A percentile compares a stretch with the other conserved stretches of the same genome.
Evolutionary conservation across 2,113 vertebrate species (phyloP).

Genomic region (human (Homo sapiens)): DNA sequence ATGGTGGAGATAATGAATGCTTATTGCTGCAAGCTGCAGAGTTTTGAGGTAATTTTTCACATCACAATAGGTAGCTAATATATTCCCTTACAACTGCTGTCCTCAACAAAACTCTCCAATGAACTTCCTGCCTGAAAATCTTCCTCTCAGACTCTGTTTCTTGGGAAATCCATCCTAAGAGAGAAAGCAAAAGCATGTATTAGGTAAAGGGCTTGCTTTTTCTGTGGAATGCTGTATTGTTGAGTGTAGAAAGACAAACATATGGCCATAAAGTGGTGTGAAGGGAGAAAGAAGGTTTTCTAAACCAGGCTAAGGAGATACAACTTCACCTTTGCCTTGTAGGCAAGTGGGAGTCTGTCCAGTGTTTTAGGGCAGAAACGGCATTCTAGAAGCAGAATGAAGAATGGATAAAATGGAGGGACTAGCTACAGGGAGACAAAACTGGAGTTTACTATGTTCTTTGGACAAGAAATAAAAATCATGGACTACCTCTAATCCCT

Average conservation of each 20-base stretch:
- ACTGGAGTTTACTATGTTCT: not conserved
- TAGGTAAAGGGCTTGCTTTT: not conserved
- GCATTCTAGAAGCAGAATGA: conserved; percentile 8
- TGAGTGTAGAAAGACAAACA: not conserved
- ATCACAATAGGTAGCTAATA: not conserved
- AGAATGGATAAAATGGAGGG: not conserved
- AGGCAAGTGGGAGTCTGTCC: not conserved
- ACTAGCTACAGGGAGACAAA: not conserved
- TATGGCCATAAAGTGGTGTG: not conserved
- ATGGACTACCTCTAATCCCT: not conserved
- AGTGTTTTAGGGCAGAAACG: not conserved
- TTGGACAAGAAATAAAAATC: not conserved
- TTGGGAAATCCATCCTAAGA: conserved; percentile 9
- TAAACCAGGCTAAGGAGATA: not conserved
- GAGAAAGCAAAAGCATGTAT: not conserved
- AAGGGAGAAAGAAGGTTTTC: not conserved
- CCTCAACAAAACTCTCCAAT: not conserved
- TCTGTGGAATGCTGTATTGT: not conserved
- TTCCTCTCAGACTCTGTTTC: not conserved
- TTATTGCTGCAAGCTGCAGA: not conserved
- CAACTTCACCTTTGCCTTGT: not conserved
- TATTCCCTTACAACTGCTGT: not conserved
- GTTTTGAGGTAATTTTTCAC: not conserved
- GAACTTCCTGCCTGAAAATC: not conserved
- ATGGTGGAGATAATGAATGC: not conserved